phyloP scores from a whole-genome alignment of 2,888 invertebrate species.

The Sycophila texana region DNA sequence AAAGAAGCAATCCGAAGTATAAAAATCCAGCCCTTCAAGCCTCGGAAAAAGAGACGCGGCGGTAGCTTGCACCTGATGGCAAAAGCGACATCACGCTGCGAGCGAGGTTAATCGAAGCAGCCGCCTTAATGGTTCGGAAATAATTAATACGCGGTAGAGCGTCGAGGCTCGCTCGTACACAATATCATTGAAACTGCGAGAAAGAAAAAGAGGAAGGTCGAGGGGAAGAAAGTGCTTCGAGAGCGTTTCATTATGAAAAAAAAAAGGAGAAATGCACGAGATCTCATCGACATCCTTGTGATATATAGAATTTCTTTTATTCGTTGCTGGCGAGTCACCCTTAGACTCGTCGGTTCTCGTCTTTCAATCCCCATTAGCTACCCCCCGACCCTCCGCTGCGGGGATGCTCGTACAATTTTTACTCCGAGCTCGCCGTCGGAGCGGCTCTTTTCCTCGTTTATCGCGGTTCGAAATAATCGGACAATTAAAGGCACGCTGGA shows the following conservation, averaged over 20 bases:
- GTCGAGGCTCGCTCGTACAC: neutral
- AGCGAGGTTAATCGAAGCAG: slow-evolving; percentile 27
- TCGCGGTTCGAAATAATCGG: slow-evolving; percentile 8
- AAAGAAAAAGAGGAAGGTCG: neutral
- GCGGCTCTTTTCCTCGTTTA: neutral
- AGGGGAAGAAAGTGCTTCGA: neutral
- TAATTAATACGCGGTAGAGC: slow-evolving; percentile 28
- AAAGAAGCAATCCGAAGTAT: neutral
- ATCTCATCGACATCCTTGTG: too few relatives aligned
- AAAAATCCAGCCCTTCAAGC: neutral
- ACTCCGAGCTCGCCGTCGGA: neutral
- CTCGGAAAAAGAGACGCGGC: neutral
- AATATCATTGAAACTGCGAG: slow-evolving; percentile 17
- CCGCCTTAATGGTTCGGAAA: slow-evolving; percentile 30
- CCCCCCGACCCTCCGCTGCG: neutral
- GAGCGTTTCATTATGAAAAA: slow-evolving; percentile 21
- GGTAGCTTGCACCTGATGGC: neutral
- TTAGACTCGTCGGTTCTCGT: neutral
- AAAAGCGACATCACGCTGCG: neutral
- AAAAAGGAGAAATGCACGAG: neutral
- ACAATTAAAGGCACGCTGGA: slow-evolving; percentile 7
- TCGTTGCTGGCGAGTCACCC: neutral
- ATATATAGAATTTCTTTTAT: neutral
- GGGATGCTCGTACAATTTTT: neutral
- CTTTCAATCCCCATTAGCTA: slow-evolving; percentile 32